Conservation (phyloP, 2,797 vertebrate genomes). For the Pelobates cultripes region DNA sequence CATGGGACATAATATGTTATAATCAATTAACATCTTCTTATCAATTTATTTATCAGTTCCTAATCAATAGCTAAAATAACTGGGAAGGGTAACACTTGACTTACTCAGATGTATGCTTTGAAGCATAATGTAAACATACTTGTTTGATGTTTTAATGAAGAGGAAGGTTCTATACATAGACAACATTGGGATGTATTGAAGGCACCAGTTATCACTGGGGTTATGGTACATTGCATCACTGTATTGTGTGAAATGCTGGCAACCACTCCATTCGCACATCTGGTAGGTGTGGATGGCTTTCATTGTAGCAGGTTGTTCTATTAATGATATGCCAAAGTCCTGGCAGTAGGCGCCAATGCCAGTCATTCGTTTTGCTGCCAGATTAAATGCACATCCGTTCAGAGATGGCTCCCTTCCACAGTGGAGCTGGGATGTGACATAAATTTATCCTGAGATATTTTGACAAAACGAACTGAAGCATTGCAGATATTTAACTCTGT, state of each 20-base stretch:
- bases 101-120: no score
- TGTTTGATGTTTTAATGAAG: neutral
- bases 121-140: neutral
- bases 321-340: conserved; percentile 71
- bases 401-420: conserved; percentile 70
- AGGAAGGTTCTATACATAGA: neutral
- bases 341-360: conserved; percentile 69
- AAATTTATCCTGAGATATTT: conserved; percentile 56
- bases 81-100: neutral
- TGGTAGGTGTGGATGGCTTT: conserved; percentile 77
- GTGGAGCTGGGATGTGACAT: conserved; percentile 62
- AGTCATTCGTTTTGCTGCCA: conserved; percentile 72
- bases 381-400: conserved; percentile 66
- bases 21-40: no score
- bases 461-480: conserved; percentile 33
- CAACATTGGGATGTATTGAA: conserved; percentile 34
- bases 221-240: conserved; percentile 49
- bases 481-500: conserved; percentile 34
- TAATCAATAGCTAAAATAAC: no score
- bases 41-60: no score
- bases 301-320: conserved; percentile 73
- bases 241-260: conserved; percentile 76
- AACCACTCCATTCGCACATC: conserved; percentile 73
- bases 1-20: no score
- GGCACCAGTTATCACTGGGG: conserved; percentile 31